Percentiles rank a stretch among this genome's conserved stretches.
phyloP scores from a whole-genome alignment of 2,888 invertebrate genomes.

The Tenthredo livida region DNA sequence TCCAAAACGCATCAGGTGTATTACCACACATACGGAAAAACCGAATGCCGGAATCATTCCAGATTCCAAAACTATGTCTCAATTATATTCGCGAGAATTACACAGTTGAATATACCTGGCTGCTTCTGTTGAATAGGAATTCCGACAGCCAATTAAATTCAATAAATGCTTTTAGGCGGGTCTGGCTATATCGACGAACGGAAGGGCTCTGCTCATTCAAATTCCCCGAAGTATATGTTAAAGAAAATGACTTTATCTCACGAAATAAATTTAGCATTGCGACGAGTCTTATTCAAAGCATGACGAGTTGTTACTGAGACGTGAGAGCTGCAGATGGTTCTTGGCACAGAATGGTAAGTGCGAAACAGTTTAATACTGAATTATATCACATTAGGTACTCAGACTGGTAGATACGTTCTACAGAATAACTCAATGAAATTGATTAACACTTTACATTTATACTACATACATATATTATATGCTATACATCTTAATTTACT shows the following conservation, averaged over 20 bases:
- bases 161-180: background rate
- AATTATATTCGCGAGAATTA: background rate
- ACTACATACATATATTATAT: too few species aligned
- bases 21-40: too few species aligned
- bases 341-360: background rate
- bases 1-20: background rate
- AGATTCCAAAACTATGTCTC: background rate
- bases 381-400: background rate
- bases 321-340: background rate
- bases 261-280: background rate
- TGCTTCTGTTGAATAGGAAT: background rate
- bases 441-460: too few species aligned
- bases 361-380: background rate
- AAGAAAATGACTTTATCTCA: slow-evolving; percentile 10
- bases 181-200: background rate
- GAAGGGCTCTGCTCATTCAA: slow-evolving; percentile 6
- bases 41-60: background rate
- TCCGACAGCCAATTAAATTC: background rate
- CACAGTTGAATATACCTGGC: background rate
- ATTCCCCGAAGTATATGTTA: background rate
- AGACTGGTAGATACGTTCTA: background rate
- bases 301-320: slow-evolving; percentile 5
- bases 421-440: background rate
- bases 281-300: slow-evolving; percentile 3
- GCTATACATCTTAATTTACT: background rate